phyloP scores from a whole-genome alignment of 2,113 vertebrate genomes.

The Myodes glareolus region DNA sequence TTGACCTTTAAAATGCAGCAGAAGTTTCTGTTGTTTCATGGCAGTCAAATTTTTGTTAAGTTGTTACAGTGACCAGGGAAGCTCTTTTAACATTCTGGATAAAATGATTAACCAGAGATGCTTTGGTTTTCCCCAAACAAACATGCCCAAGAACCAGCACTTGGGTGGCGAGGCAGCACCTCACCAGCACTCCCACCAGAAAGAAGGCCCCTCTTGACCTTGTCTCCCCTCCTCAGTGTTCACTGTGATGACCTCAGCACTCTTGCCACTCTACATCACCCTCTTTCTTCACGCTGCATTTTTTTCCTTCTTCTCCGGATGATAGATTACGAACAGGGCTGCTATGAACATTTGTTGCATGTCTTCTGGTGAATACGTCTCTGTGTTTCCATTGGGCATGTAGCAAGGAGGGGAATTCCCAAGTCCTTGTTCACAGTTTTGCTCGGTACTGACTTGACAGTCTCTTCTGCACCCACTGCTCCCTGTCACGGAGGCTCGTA shows the following conservation, averaged over 20 bases:
- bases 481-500: background rate
- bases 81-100: background rate
- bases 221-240: background rate
- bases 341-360: background rate
- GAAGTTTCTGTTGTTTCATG: conserved; percentile 38
- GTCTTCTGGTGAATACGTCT: background rate
- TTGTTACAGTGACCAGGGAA: background rate
- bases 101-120: background rate
- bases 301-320: background rate
- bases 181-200: background rate
- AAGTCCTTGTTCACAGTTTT: conserved; percentile 1
- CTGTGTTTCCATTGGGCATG: background rate
- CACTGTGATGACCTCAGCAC: background rate
- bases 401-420: background rate
- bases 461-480: background rate
- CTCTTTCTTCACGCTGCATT: background rate
- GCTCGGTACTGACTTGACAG: background rate
- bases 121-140: background rate
- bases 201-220: background rate
- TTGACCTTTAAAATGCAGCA: background rate
- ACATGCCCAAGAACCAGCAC: background rate
- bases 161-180: background rate
- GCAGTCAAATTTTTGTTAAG: background rate
- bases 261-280: background rate
- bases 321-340: background rate